phyloP scores from a whole-genome alignment of 2,797 vertebrate genomes.

The Echeneis naucrates region DNA sequence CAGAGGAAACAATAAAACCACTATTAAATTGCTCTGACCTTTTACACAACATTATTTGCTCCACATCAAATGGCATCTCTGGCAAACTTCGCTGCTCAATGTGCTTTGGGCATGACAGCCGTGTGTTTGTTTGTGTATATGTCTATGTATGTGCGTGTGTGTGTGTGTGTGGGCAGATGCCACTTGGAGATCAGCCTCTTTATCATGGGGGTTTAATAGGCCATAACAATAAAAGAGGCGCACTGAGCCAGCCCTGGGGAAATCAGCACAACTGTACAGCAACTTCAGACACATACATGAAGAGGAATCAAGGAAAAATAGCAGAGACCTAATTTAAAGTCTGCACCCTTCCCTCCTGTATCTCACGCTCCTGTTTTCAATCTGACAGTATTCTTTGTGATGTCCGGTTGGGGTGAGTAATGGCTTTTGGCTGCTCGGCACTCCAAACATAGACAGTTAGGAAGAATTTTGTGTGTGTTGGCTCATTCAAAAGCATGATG shows the following conservation, averaged over 20 bases:
- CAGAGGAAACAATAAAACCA: slow-evolving; percentile 77
- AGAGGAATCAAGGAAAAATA: slow-evolving; percentile 23
- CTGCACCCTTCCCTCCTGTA: background rate
- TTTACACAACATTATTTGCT: slow-evolving; percentile 76
- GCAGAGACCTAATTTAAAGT: slow-evolving; percentile 48
- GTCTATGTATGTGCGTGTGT: slow-evolving; percentile 28
- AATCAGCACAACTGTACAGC: slow-evolving; percentile 71
- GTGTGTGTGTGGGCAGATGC: slow-evolving; percentile 69
- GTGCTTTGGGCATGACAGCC: slow-evolving; percentile 64
- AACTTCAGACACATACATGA: slow-evolving; percentile 27
- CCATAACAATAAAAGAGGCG: slow-evolving; percentile 81
- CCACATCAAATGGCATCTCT: slow-evolving; percentile 66
- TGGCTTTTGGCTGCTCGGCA: background rate
- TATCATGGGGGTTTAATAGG: slow-evolving; percentile 79
- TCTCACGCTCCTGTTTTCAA: background rate
- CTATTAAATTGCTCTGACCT: slow-evolving; percentile 82
- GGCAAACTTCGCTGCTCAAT: slow-evolving; percentile 65
- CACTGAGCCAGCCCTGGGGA: slow-evolving; percentile 75
- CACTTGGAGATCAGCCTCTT: slow-evolving; percentile 71
- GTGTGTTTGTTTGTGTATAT: slow-evolving; percentile 5
- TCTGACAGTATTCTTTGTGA: background rate
- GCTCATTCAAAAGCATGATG: background rate
- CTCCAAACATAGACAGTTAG: slow-evolving; percentile 27
- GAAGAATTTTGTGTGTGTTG: background rate
- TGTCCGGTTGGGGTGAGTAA: slow-evolving; percentile 22